phyloP scores from a whole-genome alignment of 2,888 invertebrate species.

The Epirrhoe alternata region DNA sequence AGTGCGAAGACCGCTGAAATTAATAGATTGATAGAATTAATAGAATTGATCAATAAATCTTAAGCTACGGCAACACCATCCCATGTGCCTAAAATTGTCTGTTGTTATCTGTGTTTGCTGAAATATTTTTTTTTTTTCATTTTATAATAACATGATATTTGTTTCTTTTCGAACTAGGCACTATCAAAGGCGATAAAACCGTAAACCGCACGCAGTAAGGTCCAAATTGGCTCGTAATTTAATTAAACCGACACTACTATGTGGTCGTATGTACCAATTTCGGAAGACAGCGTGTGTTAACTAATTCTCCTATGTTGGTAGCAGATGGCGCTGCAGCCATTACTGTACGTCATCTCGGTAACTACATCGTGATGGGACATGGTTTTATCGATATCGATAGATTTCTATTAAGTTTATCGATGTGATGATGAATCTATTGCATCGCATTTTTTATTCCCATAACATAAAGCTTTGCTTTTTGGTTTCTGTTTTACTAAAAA shows the following conservation, averaged over 20 bases:
- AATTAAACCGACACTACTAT: constrained; percentile 33
- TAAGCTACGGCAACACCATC: no score
- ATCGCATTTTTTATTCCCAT: background rate
- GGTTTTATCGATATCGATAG: constrained; percentile 44
- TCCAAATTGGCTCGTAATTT: constrained; percentile 37
- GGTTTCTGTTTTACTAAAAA: no score
- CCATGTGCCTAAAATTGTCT: no score
- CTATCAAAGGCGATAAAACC: constrained; percentile 5
- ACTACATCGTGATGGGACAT: constrained; percentile 56
- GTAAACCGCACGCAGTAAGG: constrained; percentile 25
- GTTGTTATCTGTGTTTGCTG: no score
- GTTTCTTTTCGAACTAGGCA: background rate
- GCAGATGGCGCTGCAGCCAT: constrained; percentile 76
- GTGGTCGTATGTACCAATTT: constrained; percentile 44
- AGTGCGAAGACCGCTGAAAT: no score
- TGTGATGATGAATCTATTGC: background rate
- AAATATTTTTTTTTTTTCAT: no score
- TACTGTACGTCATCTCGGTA: constrained; percentile 80
- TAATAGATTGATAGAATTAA: no score
- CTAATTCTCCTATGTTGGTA: constrained; percentile 71
- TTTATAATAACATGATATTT: background rate
- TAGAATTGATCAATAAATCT: no score
- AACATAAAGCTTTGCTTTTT: no score
- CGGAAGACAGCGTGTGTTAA: constrained; percentile 63
- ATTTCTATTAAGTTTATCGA: constrained; percentile 17